Evolutionary conservation across 2,113 vertebrate species (phyloP), one percentile per base, ranked within the genome.

Genomic region (Eidolon helvum): DNA sequence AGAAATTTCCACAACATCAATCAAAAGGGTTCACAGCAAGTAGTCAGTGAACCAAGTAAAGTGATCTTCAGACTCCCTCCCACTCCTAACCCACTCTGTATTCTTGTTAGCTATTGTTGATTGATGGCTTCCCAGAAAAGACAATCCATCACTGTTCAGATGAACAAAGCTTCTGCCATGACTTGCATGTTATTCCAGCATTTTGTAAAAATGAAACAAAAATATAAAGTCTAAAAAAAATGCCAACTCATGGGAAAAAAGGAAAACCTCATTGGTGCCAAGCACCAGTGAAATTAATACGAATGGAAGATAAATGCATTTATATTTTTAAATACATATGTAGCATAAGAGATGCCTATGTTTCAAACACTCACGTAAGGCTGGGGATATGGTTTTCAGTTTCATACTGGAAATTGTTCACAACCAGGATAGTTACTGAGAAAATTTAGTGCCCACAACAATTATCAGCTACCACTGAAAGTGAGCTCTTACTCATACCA

Each of bases 1-100:
- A 96, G 72, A 96, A 97, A 97, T 96, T 79, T 97, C 94, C 28
- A 95, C 88, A 89, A 79, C 88, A 97, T 98, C 93, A 69, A 80
- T 98, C 97, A 96, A 26, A 90, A 90, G 40, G 18, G 11, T 15
- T 92, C 72, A 15, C 68, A 71, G 95, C 77, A 95, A 65, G 82
- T 28, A 93, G 92, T 89, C 97, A 77, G 85, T 77, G 96, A 97
- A 93, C 95, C 95, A 75, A 91, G 88, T 74, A 87, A 89, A 89
- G 71, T 66, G 93, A 96, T 94, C 97, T 96, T 93, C 50, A 0
- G 18, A 22, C 40, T 10, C 72, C 33, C 57, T 57, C 72, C 61
- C 61, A 45, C 78, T 69, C 69, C 78, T n/a, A 26, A 61, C n/a
- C 91, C 5, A 14, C 86, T 93, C 88, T 69, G n/a, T 9, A 45